Conservation (phyloP, 2,797 vertebrate genomes). For the Pogoniulus pusillus region DNA sequence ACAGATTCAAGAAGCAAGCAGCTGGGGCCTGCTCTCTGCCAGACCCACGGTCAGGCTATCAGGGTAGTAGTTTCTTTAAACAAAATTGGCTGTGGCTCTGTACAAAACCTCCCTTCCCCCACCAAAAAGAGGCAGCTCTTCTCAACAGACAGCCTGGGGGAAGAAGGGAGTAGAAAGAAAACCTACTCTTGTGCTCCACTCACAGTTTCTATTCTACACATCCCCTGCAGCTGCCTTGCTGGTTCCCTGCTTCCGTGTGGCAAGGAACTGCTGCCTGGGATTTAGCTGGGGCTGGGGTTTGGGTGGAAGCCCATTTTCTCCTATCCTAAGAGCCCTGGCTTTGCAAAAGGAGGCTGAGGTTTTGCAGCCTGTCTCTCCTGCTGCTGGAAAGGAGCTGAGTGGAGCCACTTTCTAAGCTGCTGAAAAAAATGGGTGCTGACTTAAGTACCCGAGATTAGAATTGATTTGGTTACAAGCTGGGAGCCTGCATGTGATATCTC, state of each 20-base stretch:
- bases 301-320: neutral
- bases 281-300: neutral
- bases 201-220: neutral
- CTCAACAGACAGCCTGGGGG: neutral
- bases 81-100: neutral
- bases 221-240: constrained; percentile 20
- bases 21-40: neutral
- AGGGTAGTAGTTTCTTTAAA: neutral
- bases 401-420: neutral
- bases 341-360: neutral
- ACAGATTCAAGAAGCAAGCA: constrained; percentile 30
- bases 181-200: neutral
- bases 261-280: neutral
- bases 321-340: neutral
- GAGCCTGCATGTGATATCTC: neutral
- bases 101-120: constrained; percentile 21
- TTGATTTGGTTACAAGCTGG: constrained; percentile 25
- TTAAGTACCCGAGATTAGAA: constrained; percentile 33
- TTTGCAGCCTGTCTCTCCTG: neutral
- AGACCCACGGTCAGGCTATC: neutral
- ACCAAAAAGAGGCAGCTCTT: neutral
- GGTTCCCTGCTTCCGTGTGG: neutral
- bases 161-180: constrained; percentile 1
- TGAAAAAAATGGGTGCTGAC: neutral
- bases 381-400: neutral